Evolutionary conservation across 1,140 invertebrate genomes (phyloP), one percentile per base, ranked within the genome.

Genomic region (Philaenus spumarius): DNA sequence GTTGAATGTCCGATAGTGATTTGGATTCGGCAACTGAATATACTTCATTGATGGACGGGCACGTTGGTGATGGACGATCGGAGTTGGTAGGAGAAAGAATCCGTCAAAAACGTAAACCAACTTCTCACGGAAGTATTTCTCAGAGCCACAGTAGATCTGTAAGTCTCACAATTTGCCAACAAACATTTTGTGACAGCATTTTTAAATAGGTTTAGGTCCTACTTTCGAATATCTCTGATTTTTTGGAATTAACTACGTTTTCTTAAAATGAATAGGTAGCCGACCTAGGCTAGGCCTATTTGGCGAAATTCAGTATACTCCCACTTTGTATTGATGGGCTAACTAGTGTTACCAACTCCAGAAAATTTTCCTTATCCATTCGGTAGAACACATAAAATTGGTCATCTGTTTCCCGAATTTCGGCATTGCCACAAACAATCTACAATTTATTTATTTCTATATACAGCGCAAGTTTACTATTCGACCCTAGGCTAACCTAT

Each of bases 1-100:
- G n/a, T 51, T 51, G 56, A 39, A 76, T 76, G 75, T 75, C 74
- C 73, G 75, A 74, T 64, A 75, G 73, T 73, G 74, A 77, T 62
- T 72, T 68, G 69, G 77, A 78, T 66, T 81, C 83, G 71, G 85
- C 87, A 77, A 81, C 81, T 64, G 86, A 85, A 71, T 84, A 83
- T 76, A 82, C 56, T 23, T 45, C 56, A 42, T 45, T 88, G 64
- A 87, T 88, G 86, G 84, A 87, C 76, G 84, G 80, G 69, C 84
- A 87, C 77, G 85, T 87, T 66, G 82, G 78, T 63, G 81, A 77
- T 68, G 69, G 42, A 20, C 24, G 47, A 23, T 71, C 65, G 71
- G 75, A 66, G 73, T 72, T 52, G 73, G 70, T 72, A 72, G 75
- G 64, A 75, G 75, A 55, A 75, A 76, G 60, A 74, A 68, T 60